phyloP scores from a whole-genome alignment of 2,113 vertebrate genomes.

The Romanogobio albipinnatus region DNA sequence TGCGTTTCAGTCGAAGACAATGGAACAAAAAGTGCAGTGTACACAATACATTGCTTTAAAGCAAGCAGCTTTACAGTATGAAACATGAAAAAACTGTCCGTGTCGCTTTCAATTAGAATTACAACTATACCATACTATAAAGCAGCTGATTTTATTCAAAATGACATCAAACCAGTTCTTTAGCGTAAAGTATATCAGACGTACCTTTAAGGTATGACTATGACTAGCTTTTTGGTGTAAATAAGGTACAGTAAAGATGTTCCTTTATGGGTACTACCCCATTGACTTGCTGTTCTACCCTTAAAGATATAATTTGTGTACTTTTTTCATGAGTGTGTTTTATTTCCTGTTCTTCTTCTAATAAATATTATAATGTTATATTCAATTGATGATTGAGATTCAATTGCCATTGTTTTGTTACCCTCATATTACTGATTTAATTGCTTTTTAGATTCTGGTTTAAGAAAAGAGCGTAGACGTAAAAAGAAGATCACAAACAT shows the following conservation, averaged over 20 bases:
- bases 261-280: neutral
- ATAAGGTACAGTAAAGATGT: neutral
- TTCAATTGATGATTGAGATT: neutral
- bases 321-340: neutral
- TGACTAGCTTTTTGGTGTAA: neutral
- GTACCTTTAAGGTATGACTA: neutral
- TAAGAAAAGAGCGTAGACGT: conserved; percentile 88
- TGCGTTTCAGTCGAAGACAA: too few species aligned
- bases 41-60: neutral
- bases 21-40: neutral
- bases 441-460: conserved; percentile 78
- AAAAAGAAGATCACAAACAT: conserved; percentile 97
- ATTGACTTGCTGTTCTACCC: neutral
- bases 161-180: neutral
- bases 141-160: neutral
- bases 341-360: neutral
- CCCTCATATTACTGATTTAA: neutral
- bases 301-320: neutral
- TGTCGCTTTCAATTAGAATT: neutral
- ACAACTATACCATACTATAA: neutral
- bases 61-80: neutral
- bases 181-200: neutral
- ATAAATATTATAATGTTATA: neutral
- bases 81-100: neutral
- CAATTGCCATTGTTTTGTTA: neutral